Base-by-base conservation (phyloP, 2,888 invertebrate genomes). In the Anthophora plumipes region DNA sequence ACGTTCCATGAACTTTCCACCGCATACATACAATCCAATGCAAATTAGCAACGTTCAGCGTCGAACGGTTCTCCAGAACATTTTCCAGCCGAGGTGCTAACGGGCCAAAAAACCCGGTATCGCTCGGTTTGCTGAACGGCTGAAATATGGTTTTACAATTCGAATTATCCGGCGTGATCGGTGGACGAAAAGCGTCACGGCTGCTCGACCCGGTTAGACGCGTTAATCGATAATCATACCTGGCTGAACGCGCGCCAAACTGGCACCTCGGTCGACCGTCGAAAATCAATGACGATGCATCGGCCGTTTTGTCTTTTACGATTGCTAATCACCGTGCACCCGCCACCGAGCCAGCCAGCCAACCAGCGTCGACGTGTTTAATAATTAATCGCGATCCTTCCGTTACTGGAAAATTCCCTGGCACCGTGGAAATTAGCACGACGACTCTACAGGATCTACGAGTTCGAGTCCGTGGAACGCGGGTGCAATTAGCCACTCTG, bases 151-250 rank as follows among this genome's bases (percentile, higher is more conserved):
- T 63, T 72, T 54, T 68, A 67, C 75, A 80, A 81, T 81, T 70
- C 41, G 77, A 83, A 83, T 83, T 77, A 83, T 70, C 68, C 64
- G 63, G 50, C 64, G 67, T 63, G 60, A 77, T 81, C 73, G 66
- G 52, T 20, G 61, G 73, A 71, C 77, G 77, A 81, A n/a, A 83
- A 81, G 74, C 69, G 73, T 81, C 67, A 74, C 73, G 77, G 78
- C 73, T 73, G 77, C 81, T 70, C 77, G 82, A 77, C 77, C 78
- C 73, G 73, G 77, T 78, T 83, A 81, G 77, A 81, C 82, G 50
- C 73, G 74, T 78, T 81, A 81, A 81, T 81, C 82, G 77, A 81
- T 83, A 82, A 82, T 82, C 77, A 81, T 81, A 81, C 69, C 69
- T 81, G 76, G 73, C 82, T 81, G 72, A 68, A 72, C 67, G 77